Base-by-base conservation (phyloP, 2,113 vertebrate species). In the Mugil cephalus region DNA sequence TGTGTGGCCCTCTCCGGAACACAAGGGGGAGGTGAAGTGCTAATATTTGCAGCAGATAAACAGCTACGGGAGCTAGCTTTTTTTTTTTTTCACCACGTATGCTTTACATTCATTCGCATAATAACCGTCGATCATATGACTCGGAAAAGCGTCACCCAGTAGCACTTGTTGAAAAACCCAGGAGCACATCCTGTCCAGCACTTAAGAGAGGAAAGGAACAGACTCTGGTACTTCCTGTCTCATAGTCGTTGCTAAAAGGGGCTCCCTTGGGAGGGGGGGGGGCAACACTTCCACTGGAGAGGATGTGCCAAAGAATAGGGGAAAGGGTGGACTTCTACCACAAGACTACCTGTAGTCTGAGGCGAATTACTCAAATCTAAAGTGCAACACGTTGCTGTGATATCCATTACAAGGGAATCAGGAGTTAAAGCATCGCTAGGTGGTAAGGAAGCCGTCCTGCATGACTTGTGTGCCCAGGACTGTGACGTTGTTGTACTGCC, bases 271-370 rank as follows among this genome's bases (percentile, higher is more conserved):
- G 84, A 5, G 24, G 24, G 24, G 24, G 24, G 3, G 24, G 24
- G 12, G 74, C 24, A 24, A 15, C 10, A 43, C 59, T 68, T 83
- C 77, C 69, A 67, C 63, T 38, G 35, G 15, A 62, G 58, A 86
- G 82, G 84, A 88, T 87, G 80, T 82, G 63, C 19, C 59, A 43
- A 73, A 85, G 70, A 84, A 84, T 63, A 46, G 45, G 35, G 46
- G 48, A 79, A 67, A 69, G 36, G 74, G 60, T 65, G 71, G 63
- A 70, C 7, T 12, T 69, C 55, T 14, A 73, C 21, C 12, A 69
- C 39, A 18, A 39, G 17, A 69, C 36, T 59, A 14, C 17, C 52
- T 63, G 18, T 21, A 17, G 19, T 64, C 65, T 13, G 5, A 60
- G 21, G 4, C 9, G 11, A 36, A 42, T 61, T 51, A 10, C 8